Conservation (phyloP, 2,888 invertebrate species). For the Eurois occulta region DNA sequence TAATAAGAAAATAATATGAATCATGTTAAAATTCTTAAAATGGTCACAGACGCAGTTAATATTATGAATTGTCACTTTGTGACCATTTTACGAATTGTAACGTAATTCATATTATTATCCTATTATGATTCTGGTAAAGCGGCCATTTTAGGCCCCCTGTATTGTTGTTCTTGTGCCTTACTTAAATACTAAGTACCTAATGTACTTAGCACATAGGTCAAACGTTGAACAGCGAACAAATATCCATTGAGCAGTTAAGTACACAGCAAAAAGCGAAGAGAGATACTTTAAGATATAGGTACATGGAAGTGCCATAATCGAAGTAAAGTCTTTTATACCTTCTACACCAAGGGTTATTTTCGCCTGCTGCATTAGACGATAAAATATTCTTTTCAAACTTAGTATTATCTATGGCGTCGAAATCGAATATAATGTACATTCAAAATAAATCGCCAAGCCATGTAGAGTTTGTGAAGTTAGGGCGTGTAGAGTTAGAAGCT, state of each 20-base stretch:
- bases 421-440: too few species aligned
- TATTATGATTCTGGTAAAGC: too few species aligned
- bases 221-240: background rate
- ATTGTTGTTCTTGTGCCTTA: background rate
- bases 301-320: background rate
- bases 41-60: too few species aligned
- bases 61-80: too few species aligned
- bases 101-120: too few species aligned
- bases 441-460: too few species aligned
- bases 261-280: background rate
- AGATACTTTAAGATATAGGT: background rate
- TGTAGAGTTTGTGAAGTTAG: too few species aligned
- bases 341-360: background rate
- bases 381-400: background rate
- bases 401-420: background rate
- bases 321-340: background rate
- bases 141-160: too few species aligned
- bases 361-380: background rate
- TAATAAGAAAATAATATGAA: too few species aligned
- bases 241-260: background rate
- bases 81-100: too few species aligned
- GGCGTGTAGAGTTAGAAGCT: too few species aligned
- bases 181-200: background rate
- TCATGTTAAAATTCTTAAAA: too few species aligned
- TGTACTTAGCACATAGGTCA: background rate